Evolutionary conservation across 2,888 invertebrate genomes (phyloP).

Genomic region (Sinhomidia bicolor): DNA sequence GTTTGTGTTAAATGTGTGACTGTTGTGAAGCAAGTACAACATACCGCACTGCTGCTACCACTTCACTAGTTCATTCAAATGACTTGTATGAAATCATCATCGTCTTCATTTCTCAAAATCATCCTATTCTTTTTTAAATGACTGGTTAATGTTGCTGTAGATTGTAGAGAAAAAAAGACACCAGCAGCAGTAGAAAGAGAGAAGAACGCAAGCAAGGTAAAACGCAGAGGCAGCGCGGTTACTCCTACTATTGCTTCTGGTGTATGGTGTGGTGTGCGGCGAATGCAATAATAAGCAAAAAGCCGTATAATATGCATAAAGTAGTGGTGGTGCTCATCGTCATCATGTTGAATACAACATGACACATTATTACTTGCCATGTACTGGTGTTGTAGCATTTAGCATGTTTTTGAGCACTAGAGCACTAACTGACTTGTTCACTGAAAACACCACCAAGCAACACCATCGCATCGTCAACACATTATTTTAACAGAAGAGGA

Average conservation of each 20-base stretch:
- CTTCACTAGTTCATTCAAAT: constrained; percentile 5
- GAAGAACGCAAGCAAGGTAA: neutral
- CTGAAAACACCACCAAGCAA: neutral
- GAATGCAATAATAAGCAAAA: neutral
- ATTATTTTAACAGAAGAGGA: neutral
- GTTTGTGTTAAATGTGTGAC: neutral
- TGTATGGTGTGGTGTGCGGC: too few species aligned
- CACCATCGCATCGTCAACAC: neutral
- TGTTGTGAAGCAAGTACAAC: neutral
- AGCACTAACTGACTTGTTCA: neutral
- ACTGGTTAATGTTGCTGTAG: neutral
- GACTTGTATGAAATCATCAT: constrained; percentile 37
- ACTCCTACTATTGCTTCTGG: neutral
- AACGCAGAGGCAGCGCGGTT: neutral
- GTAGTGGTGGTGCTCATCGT: neutral
- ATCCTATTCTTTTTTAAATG: neutral
- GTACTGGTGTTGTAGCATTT: neutral
- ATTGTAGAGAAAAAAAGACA: neutral
- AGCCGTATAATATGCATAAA: neutral
- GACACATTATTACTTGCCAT: neutral
- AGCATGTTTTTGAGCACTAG: too few species aligned
- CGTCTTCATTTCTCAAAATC: neutral
- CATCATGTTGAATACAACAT: neutral
- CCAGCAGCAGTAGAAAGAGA: neutral
- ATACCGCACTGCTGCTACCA: neutral